Evolutionary conservation across 1,140 invertebrate genomes (phyloP).

Genomic region (Solenopsis invicta): DNA sequence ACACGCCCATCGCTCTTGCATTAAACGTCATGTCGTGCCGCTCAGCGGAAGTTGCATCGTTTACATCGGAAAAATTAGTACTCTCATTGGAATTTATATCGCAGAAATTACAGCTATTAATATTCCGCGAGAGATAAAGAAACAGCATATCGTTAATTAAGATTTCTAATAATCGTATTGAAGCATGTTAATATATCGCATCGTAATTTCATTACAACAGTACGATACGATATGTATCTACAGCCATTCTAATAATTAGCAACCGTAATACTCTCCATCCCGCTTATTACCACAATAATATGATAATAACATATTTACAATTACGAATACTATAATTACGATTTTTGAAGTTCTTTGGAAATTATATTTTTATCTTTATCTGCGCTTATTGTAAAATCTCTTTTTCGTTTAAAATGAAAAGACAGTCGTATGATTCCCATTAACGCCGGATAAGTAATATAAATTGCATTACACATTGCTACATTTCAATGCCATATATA

Average conservation of each 20-base stretch:
- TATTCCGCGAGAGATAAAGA: slow-evolving; percentile 23
- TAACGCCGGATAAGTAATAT: neutral
- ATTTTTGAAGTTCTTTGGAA: neutral
- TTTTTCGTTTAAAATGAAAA: slow-evolving; percentile 19
- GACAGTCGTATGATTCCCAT: neutral
- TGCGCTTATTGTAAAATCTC: neutral
- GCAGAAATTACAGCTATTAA: slow-evolving; percentile 26
- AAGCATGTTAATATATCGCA: neutral
- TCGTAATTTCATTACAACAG: neutral
- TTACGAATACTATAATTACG: neutral
- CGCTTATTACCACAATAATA: neutral
- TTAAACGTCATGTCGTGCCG: slow-evolving; percentile 11
- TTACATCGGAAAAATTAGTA: slow-evolving; percentile 31
- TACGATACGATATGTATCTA: neutral
- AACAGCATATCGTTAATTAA: slow-evolving; percentile 3
- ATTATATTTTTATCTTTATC: neutral
- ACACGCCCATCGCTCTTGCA: slow-evolving; percentile 23
- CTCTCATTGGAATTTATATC: slow-evolving; percentile 15
- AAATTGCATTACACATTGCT: neutral
- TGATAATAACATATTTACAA: neutral
- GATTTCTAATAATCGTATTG: slow-evolving; percentile 28
- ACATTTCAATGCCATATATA: neutral
- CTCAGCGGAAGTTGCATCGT: slow-evolving; percentile 18
- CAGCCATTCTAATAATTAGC: neutral
- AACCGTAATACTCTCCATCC: neutral